Evolutionary conservation across 2,113 vertebrate species (phyloP).

Genomic region (Amphilophus citrinellus): DNA sequence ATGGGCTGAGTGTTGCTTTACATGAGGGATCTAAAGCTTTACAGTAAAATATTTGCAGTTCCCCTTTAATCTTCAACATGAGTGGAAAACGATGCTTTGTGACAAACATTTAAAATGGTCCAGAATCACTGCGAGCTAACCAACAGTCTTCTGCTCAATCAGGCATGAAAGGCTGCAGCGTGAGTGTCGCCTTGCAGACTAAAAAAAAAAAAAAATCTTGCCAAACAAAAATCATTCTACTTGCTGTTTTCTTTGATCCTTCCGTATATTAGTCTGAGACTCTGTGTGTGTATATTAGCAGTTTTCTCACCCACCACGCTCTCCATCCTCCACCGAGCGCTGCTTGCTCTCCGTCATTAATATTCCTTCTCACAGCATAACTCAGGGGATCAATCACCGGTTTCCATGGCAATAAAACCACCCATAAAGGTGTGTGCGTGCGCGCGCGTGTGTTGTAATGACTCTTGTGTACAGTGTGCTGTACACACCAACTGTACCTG

Average conservation of each 20-base stretch:
- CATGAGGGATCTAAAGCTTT: background rate
- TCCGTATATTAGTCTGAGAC: constrained; percentile 24
- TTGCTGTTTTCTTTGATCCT: constrained; percentile 49
- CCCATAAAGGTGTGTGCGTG: constrained; percentile 53
- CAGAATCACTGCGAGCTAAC: background rate
- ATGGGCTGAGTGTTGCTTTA: background rate
- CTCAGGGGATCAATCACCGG: constrained; percentile 77
- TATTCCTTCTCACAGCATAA: constrained; percentile 66
- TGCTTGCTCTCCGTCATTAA: constrained; percentile 48
- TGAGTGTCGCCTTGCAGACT: constrained; percentile 36
- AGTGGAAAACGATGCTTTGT: background rate
- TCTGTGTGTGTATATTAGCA: constrained; percentile 32
- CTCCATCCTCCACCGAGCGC: constrained; percentile 22
- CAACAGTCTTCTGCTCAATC: background rate
- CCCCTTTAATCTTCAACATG: background rate
- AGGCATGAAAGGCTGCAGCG: constrained; percentile 25
- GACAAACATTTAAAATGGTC: background rate
- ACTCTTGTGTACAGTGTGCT: constrained; percentile 5
- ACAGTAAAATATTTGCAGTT: background rate
- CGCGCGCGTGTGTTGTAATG: background rate
- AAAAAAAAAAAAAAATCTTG: background rate
- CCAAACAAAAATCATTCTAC: constrained; percentile 40
- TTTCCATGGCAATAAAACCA: constrained; percentile 75
- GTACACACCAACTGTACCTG: constrained; percentile 42
- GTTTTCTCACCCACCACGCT: constrained; percentile 38